Conservation (phyloP, 2,113 vertebrate species). For the Peromyscus leucopus region DNA sequence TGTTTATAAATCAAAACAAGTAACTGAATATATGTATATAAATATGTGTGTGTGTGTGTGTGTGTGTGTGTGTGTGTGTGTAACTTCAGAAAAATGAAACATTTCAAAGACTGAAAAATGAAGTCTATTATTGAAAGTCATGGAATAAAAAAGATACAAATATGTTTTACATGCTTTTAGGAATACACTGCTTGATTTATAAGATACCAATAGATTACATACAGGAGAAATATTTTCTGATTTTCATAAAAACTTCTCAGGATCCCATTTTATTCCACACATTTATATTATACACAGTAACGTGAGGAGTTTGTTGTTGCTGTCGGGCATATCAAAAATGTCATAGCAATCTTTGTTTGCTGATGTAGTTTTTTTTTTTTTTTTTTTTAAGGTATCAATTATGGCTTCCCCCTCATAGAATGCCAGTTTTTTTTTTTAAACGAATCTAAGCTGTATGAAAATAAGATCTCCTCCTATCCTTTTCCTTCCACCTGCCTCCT, state of each 20-base stretch:
- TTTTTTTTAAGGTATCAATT: slow-evolving; percentile 71
- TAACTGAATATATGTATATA: background rate
- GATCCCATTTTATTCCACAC: background rate
- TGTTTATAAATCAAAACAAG: slow-evolving; percentile 26
- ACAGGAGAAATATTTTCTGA: background rate
- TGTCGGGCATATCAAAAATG: slow-evolving; percentile 72
- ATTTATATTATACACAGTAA: background rate
- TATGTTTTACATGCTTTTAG: background rate
- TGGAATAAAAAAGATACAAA: background rate
- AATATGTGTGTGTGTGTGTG: too few relatives aligned
- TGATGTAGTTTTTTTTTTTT: slow-evolving; percentile 67
- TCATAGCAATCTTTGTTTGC: slow-evolving; percentile 80
- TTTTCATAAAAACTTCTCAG: background rate
- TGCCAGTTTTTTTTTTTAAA: slow-evolving; percentile 81
- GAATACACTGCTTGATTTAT: background rate
- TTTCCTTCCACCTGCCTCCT: slow-evolving; percentile 23
- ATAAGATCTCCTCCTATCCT: slow-evolving; percentile 56
- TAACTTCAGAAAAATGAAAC: slow-evolving; percentile 18
- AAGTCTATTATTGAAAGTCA: background rate
- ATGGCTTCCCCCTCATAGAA: slow-evolving; percentile 81
- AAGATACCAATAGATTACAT: background rate
- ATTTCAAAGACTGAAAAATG: slow-evolving; percentile 25
- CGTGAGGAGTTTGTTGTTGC: slow-evolving; percentile 74
- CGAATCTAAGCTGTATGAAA: slow-evolving; percentile 84
- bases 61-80: background rate